Percentiles rank a stretch among this genome's conserved stretches.
Conservation (phyloP, 2,888 invertebrate genomes). For the Apamea crenata region DNA sequence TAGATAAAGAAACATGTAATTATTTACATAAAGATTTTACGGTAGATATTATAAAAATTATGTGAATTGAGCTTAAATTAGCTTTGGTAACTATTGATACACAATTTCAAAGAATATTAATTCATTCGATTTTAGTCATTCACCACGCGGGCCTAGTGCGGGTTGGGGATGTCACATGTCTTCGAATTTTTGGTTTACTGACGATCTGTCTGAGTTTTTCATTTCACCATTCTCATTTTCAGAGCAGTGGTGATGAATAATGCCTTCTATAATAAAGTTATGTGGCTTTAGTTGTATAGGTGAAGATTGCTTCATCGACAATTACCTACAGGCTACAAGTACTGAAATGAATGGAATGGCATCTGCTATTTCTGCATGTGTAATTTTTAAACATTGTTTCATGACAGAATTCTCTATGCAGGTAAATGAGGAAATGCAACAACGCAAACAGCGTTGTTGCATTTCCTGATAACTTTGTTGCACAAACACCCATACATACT, state of each 20-base stretch:
- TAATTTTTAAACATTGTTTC: background rate
- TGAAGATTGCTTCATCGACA: background rate
- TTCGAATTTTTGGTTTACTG: background rate
- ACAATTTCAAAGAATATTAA: background rate
- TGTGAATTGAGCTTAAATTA: too few relatives aligned
- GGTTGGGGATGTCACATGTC: background rate
- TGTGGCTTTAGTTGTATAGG: background rate
- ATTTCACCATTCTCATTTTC: background rate
- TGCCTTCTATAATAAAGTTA: background rate
- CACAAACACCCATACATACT: background rate
- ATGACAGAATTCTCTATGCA: background rate
- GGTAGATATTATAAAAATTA: constrained; percentile 11
- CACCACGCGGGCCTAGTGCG: background rate
- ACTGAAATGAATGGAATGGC: background rate
- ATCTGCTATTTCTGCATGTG: background rate
- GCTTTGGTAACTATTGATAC: background rate
- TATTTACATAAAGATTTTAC: constrained; percentile 40
- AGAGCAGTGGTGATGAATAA: background rate
- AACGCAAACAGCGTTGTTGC: background rate
- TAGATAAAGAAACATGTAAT: constrained; percentile 26
- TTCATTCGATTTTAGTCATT: background rate
- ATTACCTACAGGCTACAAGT: background rate
- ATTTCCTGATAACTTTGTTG: constrained; percentile 13
- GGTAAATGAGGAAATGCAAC: too few relatives aligned
- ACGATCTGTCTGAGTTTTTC: background rate